Evolutionary conservation across 1,140 invertebrate genomes (phyloP), one percentile per base, ranked within the genome.

Genomic region (Drosophila hydei): DNA sequence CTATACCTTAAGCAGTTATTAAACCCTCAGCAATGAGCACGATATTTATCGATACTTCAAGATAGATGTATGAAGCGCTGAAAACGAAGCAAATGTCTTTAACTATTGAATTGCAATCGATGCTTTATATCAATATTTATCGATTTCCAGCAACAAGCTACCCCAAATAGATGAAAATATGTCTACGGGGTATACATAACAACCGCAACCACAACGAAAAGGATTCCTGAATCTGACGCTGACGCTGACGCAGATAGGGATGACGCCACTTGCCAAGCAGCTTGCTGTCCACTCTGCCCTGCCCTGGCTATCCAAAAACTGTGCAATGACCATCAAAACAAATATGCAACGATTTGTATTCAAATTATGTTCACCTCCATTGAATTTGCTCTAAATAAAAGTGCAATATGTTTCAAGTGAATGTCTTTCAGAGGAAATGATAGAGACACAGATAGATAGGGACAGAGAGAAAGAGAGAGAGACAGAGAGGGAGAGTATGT

Each of bases 331-430:
- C 52, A 69, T 69, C 38, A 40, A 62, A 69, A 69, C 48, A 63
- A 70, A 38, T 63, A 48, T 48, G 59, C 67, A 63, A 63, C 77
- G 74, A 75, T 80, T 79, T 79, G 77, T 76, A 79, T 80, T 72
- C 77, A 79, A 79, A 79, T 78, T 67, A 71, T 79, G 36, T 58
- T 43, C 61, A 55, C 38, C 23, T 16, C 30, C 60, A 56, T 38
- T 51, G 48, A 18, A 45, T 54, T 21, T 27, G 25, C 18, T 45
- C 18, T 45, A 45, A 21, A 45, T 45, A 45, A 19, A 19, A 19
- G 18, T 45, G 43, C 43, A 21, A 52, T 45, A 45, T 21, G 43
- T n/a, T 21, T 21, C 12, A 45, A 43, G 7, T 19, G 42, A 43
- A 21, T 11, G 42, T 9, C 16, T 43, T 43, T 18, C 18, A n/a